These are phyloP conservation scores for Gnatocerus cornutus DNA, from an alignment of 2,888 invertebrate species.

Conservation along the genomic window DNA sequence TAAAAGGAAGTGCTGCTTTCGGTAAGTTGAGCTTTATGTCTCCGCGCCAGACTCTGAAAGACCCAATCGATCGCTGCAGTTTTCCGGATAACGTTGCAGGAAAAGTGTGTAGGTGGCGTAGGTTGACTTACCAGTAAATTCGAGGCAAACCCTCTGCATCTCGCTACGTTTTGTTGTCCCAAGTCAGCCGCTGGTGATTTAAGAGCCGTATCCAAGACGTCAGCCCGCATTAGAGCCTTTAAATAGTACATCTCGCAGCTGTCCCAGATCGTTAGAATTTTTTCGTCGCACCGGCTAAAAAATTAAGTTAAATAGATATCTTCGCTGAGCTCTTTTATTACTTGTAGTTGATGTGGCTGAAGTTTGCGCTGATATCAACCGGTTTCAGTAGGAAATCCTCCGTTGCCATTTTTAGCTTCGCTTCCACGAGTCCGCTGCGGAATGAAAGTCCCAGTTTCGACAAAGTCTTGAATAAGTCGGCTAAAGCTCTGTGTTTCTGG, in stretches of 20 bases:
- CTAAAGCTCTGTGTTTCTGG: slow-evolving; percentile 88
- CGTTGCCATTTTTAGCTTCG: slow-evolving; percentile 73
- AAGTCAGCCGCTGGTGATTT: slow-evolving; percentile 84
- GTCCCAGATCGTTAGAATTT: slow-evolving; percentile 78
- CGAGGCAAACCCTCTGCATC: slow-evolving; percentile 88
- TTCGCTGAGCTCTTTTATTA: slow-evolving; percentile 45
- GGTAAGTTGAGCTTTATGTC: slow-evolving; percentile 78
- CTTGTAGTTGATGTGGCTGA: slow-evolving; percentile 73
- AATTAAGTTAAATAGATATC: not conserved
- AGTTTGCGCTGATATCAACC: slow-evolving; percentile 77
- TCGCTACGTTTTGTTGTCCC: slow-evolving; percentile 85
- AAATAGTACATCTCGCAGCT: slow-evolving; percentile 85
- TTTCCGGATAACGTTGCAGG: slow-evolving; percentile 5
- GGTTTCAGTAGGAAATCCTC: slow-evolving; percentile 81
- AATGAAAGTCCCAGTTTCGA: slow-evolving; percentile 85
- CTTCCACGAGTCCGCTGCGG: slow-evolving; percentile 82
- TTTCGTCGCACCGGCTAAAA: slow-evolving; percentile 70
- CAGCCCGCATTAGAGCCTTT: slow-evolving; percentile 80
- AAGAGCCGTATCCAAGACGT: slow-evolving; percentile 77
- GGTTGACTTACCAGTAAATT: slow-evolving; percentile 79
- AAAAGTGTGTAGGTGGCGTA: slow-evolving; percentile 21
- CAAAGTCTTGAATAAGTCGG: slow-evolving; percentile 89
- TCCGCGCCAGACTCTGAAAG: slow-evolving; percentile 75
- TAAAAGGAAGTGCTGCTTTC: slow-evolving; percentile 75
- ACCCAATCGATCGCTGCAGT: slow-evolving; percentile 19